phyloP scores from a whole-genome alignment of 1,140 invertebrate species.

The Drosophila asahinai region DNA sequence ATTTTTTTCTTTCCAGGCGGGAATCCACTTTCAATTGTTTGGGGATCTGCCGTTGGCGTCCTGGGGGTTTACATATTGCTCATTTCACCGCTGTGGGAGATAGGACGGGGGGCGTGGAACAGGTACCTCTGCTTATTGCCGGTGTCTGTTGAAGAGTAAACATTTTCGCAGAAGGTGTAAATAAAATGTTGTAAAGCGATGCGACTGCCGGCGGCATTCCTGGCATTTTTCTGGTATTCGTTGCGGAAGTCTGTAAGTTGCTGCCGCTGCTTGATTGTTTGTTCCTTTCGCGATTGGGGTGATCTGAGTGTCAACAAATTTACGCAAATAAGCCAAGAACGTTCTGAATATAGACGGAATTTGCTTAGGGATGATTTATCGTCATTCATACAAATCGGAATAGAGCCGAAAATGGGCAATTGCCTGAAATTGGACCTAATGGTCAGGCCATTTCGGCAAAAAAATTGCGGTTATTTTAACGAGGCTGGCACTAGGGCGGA shows the following conservation, averaged over 20 bases:
- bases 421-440: conserved; percentile 28
- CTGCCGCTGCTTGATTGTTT: conserved; percentile 64
- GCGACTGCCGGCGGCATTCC: conserved; percentile 37
- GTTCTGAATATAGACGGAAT: conserved; percentile 20
- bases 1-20: conserved; percentile 64
- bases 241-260: conserved; percentile 64
- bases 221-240: conserved; percentile 10
- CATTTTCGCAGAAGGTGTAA: conserved; percentile 82
- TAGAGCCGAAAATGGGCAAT: conserved; percentile 36
- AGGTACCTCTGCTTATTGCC: conserved; percentile 46
- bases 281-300: conserved; percentile 42
- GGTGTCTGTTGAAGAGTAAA: conserved; percentile 78
- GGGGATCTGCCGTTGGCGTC: conserved; percentile 62
- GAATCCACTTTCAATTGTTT: conserved; percentile 84
- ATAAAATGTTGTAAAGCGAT: conserved; percentile 76
- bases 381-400: not conserved
- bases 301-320: conserved; percentile 64
- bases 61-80: conserved; percentile 78
- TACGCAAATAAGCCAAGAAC: conserved; percentile 47
- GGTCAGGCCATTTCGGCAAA: conserved; percentile 35
- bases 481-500: conserved; percentile 38
- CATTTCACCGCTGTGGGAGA: conserved; percentile 51
- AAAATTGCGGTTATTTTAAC: conserved; percentile 55
- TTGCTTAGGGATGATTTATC: not conserved
- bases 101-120: not conserved